Evolutionary conservation across 1,140 invertebrate species (phyloP), one percentile per base, ranked within the genome.

Genomic region (Chymomyza costata): DNA sequence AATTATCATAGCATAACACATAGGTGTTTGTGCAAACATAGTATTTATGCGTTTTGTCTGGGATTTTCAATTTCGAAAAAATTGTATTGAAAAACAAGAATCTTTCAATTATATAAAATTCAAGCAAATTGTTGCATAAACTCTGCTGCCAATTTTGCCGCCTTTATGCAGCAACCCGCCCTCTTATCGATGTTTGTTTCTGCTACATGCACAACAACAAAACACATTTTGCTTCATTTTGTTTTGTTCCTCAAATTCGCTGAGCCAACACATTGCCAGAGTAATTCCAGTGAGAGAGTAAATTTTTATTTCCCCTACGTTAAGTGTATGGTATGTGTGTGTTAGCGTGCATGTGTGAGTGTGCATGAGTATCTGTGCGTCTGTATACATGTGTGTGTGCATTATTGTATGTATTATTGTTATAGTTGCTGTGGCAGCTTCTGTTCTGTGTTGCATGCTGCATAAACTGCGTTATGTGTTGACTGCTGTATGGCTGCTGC

Each of bases 241-340:
- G 70, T 76, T 76, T 76, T 76, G 70, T 76, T 76, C 70, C 40
- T 11, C 37, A 61, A 11, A 52, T 76, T 76, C 70, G 70, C 56
- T 61, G 25, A 51, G 52, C 48, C 40, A 62, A 66, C 68, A 71
- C 65, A 71, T 41, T 44, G 47, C 37, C 45, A 57, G 15, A 6
- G 31, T 3, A 5, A 5, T 25, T 25, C 21, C 32, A 35, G 17
- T 31, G 43, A 38, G 17, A 21, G 43, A 43, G 18, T 7, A 38
- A 11, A 21, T 34, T n/a, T n/a, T n/a, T n/a, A n/a, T n/a, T 61
- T 60, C 11, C 52, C 52, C 45, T 49, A 15, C 45, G 32, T n/a
- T 10, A 21, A 48, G 17, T 25, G 25, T 47, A 50, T 19, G 16
- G 43, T 32, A 25, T 18, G 15, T 14, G 19, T 11, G 10, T 2